Evolutionary conservation across 2,797 vertebrate genomes (phyloP).

Genomic region (Helostoma temminkii): DNA sequence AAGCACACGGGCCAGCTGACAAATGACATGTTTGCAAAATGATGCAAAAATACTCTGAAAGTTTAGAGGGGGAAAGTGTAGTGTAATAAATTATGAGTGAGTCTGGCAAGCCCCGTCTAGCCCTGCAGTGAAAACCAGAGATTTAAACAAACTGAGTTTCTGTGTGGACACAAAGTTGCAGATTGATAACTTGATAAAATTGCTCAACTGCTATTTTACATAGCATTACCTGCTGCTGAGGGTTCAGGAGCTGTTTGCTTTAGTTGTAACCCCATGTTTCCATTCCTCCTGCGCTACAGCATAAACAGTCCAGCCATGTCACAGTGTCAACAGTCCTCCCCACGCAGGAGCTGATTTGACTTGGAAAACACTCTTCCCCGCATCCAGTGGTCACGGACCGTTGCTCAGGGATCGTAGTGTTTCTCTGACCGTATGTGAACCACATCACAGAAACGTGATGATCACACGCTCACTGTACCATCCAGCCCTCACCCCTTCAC

Average conservation of each 20-base stretch:
- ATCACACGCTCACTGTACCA: slow-evolving; percentile 54
- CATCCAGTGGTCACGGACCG: slow-evolving; percentile 88
- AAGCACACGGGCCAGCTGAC: slow-evolving; percentile 36
- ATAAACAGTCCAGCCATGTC: slow-evolving; percentile 70
- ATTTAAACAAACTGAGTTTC: slow-evolving; percentile 56
- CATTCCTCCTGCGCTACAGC: slow-evolving; percentile 58
- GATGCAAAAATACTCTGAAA: slow-evolving; percentile 62
- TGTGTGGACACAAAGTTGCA: slow-evolving; percentile 16
- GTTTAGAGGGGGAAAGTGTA: slow-evolving; percentile 22
- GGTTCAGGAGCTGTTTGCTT: slow-evolving; percentile 10
- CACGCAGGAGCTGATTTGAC: slow-evolving; percentile 84
- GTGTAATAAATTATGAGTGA: slow-evolving; percentile 59
- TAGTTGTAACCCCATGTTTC: slow-evolving; percentile 20
- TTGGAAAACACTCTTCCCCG: slow-evolving; percentile 85
- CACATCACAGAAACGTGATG: slow-evolving; percentile 76
- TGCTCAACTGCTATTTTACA: slow-evolving; percentile 62
- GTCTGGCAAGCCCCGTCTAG: slow-evolving; percentile 50
- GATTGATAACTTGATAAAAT: slow-evolving; percentile 49
- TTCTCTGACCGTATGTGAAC: slow-evolving; percentile 82
- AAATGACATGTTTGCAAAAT: slow-evolving; percentile 68
- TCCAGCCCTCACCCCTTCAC: slow-evolving; percentile 39
- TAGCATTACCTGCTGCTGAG: slow-evolving; percentile 41
- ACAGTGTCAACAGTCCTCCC: slow-evolving; percentile 79
- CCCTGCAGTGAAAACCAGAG: slow-evolving; percentile 48
- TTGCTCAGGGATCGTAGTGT: slow-evolving; percentile 83